Evolutionary conservation across 2,888 invertebrate genomes (phyloP), one percentile per base, ranked within the genome.

Genomic region (Archips xylosteana): DNA sequence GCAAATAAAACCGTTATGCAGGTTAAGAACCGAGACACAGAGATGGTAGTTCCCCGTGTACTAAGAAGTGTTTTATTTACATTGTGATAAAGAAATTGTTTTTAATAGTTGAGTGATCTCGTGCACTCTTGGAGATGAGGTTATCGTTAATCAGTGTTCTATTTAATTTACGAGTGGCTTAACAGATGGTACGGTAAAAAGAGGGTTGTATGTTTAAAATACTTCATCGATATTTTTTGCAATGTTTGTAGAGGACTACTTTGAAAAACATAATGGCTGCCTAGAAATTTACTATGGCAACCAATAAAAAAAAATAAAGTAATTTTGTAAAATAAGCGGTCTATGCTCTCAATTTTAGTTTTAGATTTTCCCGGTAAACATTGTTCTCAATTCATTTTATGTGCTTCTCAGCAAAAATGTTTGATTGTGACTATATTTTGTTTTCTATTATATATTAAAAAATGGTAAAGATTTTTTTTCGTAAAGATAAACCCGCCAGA

Each of bases 1-100:
- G 73, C 36, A 74, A 42, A 65, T 54, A 13, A 65, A 60, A 60
- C 51, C 60, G 65, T 61, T 65, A 61, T 15, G 42, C 8, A 34
- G 69, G 74, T 69, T 60, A 74, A 70, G 74, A 69, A 74, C 74
- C 70, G 69, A 34, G 39, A 0, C 32, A 13, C 34, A 39, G 2
- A 15, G 15, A 32, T 54, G 70, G 74, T 64, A 51, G 69, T 65
- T 74, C 65, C 74, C 74, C 70, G 47, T 42, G 10, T 63, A 42
- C 59, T 57, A 23, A 54, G 74, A 70, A 61, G 9, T 57, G 32
- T 74, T 70, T 0, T 57, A 32, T 74, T 70, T 74, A 42, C 23
- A 61, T 54, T 54, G 15, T 64, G 63, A 69, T 73, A 51, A 36
- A 63, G 34, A 8, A 36, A 54, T 39, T 59, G 63, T 62, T 39